A percentile compares a stretch with the other conserved stretches of the same genome.
phyloP scores from a whole-genome alignment of 1,140 invertebrate species.

The Drosophila bipectinata region DNA sequence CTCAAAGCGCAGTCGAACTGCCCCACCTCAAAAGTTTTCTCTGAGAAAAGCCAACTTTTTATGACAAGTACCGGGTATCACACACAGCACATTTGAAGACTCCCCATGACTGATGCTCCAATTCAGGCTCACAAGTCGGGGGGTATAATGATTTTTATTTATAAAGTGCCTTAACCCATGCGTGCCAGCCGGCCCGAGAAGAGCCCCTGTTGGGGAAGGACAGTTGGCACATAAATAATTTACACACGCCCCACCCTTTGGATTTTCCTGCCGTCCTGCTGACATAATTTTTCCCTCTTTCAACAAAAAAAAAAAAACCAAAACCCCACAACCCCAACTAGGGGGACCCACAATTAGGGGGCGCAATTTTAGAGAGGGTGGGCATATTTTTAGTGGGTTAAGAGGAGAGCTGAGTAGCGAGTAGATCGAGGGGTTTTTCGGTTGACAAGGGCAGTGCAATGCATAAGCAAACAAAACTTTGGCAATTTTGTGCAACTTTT shows the following conservation, averaged over 20 bases:
- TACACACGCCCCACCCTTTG: slow-evolving; percentile 42
- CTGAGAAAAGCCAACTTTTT: too few species aligned
- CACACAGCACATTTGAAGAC: too few species aligned
- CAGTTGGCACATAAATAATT: slow-evolving; percentile 79
- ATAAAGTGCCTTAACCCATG: slow-evolving; percentile 67
- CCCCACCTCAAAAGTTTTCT: too few species aligned
- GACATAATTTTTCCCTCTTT: slow-evolving; percentile 63
- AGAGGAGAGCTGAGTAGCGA: neutral
- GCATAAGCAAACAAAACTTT: slow-evolving; percentile 65
- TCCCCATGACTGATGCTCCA: too few species aligned
- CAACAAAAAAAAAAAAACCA: neutral
- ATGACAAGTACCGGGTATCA: too few species aligned
- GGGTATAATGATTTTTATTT: slow-evolving; percentile 72
- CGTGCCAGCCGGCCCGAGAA: slow-evolving; percentile 27
- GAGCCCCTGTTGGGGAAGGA: slow-evolving; percentile 34
- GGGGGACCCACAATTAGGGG: slow-evolving; percentile 25
- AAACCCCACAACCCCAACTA: neutral
- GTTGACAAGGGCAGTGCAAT: slow-evolving; percentile 35
- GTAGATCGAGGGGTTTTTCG: neutral
- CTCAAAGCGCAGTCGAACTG: too few species aligned
- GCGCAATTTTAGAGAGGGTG: slow-evolving; percentile 1
- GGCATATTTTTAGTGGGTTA: slow-evolving; percentile 13
- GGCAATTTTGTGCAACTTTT: slow-evolving; percentile 73
- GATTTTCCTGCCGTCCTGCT: slow-evolving; percentile 43
- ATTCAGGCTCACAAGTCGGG: too few species aligned